Evolutionary conservation across 2,888 invertebrate genomes (phyloP).

Genomic region (Acronicta aceris): DNA sequence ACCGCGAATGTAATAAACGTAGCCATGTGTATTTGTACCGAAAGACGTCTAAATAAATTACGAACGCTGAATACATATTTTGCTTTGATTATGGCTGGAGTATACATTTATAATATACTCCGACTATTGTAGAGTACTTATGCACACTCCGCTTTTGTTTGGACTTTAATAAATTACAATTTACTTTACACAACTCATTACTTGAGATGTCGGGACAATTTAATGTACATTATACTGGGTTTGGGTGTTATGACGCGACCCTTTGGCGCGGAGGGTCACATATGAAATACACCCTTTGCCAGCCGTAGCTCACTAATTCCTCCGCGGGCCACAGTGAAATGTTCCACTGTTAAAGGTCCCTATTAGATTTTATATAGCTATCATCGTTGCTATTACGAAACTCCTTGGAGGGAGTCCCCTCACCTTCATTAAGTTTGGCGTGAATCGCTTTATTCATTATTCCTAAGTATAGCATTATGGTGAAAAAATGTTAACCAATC

Average conservation of each 20-base stretch:
- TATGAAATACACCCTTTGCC: conserved; percentile 51
- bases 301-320: conserved; percentile 53
- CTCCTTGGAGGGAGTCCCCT: conserved; percentile 74
- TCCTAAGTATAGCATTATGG: conserved; percentile 75
- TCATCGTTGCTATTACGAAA: conserved; percentile 77
- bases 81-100: conserved; percentile 23
- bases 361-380: conserved; percentile 85
- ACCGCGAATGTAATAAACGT: conserved; percentile 15
- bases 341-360: conserved; percentile 72
- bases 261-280: conserved; percentile 56
- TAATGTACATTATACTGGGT: conserved; percentile 59
- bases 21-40: conserved; percentile 8
- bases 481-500: conserved; percentile 75
- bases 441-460: conserved; percentile 79
- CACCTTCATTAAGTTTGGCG: conserved; percentile 81
- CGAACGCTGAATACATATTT: conserved; percentile 17
- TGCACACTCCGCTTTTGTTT: conserved; percentile 27
- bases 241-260: conserved; percentile 58
- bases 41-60: conserved; percentile 26
- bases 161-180: conserved; percentile 49
- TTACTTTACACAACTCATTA: conserved; percentile 54
- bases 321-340: conserved; percentile 52
- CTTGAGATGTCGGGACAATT: conserved; percentile 59
- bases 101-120: conserved; percentile 3
- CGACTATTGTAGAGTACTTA: conserved; percentile 6